Conservation (phyloP, 2,888 invertebrate species). For the Sicus ferrugineus region DNA sequence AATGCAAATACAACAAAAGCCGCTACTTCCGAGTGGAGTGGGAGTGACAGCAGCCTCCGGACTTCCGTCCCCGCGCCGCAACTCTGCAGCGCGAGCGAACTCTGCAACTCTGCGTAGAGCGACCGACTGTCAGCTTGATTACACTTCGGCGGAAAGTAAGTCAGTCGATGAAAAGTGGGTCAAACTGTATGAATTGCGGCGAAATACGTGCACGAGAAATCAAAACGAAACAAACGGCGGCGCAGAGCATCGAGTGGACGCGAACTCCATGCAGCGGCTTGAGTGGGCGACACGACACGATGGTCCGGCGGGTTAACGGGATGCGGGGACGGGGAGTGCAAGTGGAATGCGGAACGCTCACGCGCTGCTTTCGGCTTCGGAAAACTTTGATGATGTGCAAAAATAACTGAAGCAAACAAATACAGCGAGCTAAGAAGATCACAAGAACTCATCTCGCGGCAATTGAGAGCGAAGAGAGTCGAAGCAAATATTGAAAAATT, state of each 20-base stretch:
- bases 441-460: neutral
- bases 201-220: constrained; percentile 1
- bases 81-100: too few species aligned
- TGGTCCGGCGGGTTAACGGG: neutral
- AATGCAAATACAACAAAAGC: too few species aligned
- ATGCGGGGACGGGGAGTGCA: neutral
- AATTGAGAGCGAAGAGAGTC: neutral
- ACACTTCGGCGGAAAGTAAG: constrained; percentile 18
- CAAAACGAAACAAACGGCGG: constrained; percentile 19
- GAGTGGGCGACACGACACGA: neutral
- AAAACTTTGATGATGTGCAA: constrained; percentile 9
- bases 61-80: too few species aligned
- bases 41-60: neutral
- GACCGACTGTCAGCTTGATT: constrained; percentile 2
- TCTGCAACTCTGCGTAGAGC: neutral
- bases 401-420: neutral
- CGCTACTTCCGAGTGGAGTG: neutral
- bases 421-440: neutral
- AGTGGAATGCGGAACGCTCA: neutral
- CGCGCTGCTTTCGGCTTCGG: neutral
- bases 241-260: constrained; percentile 10
- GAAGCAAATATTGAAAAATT: neutral
- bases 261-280: neutral
- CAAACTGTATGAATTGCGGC: constrained; percentile 24
- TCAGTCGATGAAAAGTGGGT: constrained; percentile 23